Evolutionary conservation across 2,888 invertebrate species (phyloP), one percentile per base, ranked within the genome.

Genomic region (Diarsia mendica): DNA sequence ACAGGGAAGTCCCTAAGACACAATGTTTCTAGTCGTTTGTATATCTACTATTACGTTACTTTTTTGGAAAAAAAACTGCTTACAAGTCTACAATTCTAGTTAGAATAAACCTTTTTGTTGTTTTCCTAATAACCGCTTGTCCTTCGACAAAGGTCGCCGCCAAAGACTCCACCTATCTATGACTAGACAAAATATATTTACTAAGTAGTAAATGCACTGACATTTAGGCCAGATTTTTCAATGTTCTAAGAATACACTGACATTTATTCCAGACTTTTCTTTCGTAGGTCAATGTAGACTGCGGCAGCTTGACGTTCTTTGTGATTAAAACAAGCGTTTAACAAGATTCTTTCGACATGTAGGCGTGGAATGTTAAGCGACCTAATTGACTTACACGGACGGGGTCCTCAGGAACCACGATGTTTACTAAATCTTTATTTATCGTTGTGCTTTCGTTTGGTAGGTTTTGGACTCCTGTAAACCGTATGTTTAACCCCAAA

Each of bases 271-370:
- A 46, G 20, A 15, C 33, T 13, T 68, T 81, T 51, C 20, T 55
- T 70, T 63, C 48, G 13, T 44, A 46, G 63, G 74, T 63, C 18
- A 76, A 63, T 64, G 20, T 49, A 20, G 49, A 39, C 49, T 23
- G 64, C 51, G 51, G 23, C 48, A 65, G 20, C 51, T 77, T 20
- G 3, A 23, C 72, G 39, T 77, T 77, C 23, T 33, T 63, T 33
- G 39, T 51, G 51, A 80, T 58, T 77, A 82, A 76, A 77, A 71
- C 51, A 46, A 71, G 39, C 71, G 63, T 58, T 77, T 33, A 72
- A 72, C 66, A 67, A 72, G 66, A 80, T 82, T 71, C 82, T 72
- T 63, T 58, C 20, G 6, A 64, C 67, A 58, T 80, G 78, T 48
- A 67, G 39, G 33, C 78, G 28, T 33, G 63, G 71, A 71, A 82